Conservation (phyloP, 2,888 invertebrate species). For the Aporophyla lueneburgensis region DNA sequence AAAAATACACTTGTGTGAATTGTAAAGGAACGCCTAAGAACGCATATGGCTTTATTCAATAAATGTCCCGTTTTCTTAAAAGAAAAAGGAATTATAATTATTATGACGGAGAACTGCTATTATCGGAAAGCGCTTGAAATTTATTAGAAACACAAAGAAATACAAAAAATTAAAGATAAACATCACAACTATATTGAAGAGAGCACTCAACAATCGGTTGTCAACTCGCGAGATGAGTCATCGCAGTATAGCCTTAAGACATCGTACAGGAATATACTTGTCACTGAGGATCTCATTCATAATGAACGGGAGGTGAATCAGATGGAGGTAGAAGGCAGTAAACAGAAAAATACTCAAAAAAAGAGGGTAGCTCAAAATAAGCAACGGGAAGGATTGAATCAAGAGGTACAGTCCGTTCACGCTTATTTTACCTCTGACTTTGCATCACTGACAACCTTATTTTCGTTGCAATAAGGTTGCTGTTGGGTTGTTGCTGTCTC, state of each 20-base stretch:
- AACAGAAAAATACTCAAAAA: not conserved
- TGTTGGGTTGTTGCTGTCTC: too few species aligned
- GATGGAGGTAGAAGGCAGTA: too few species aligned
- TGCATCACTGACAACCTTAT: too few species aligned
- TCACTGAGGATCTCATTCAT: not conserved
- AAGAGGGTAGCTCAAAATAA: not conserved
- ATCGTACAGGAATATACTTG: not conserved
- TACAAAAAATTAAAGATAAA: not conserved
- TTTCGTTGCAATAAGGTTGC: too few species aligned
- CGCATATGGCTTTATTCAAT: conserved; percentile 30
- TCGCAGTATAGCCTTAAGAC: not conserved
- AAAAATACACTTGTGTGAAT: conserved; percentile 22
- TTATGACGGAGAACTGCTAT: conserved; percentile 12
- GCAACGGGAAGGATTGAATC: not conserved
- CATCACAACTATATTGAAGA: not conserved
- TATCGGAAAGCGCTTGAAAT: conserved; percentile 11
- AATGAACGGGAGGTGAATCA: not conserved
- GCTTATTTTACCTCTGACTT: too few species aligned
- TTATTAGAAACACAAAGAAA: not conserved
- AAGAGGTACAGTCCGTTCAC: too few species aligned
- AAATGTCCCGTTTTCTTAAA: conserved; percentile 29
- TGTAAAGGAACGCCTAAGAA: conserved; percentile 35
- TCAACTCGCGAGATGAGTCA: not conserved
- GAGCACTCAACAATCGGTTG: not conserved
- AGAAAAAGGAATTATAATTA: conserved; percentile 25